Conservation (phyloP, 2,888 invertebrate species). For the Oscheius sp. region DNA sequence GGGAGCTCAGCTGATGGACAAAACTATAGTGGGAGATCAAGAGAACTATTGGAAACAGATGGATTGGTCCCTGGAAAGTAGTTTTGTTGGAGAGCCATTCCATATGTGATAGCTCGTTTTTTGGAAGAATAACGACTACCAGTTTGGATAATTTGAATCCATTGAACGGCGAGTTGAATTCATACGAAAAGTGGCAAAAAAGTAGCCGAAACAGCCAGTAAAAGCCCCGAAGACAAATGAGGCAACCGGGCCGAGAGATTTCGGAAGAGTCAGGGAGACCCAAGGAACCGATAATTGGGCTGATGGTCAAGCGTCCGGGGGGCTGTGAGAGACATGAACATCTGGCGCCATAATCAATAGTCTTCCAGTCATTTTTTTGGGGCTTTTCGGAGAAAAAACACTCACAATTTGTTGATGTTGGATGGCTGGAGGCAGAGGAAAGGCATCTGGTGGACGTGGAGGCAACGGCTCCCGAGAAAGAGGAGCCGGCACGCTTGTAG, state of each 20-base stretch:
- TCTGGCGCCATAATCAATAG: slow-evolving; percentile 23
- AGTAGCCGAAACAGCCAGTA: background rate
- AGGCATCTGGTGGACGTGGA: slow-evolving; percentile 19
- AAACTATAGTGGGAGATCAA: too few species aligned
- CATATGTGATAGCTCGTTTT: too few species aligned
- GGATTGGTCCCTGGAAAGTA: too few species aligned
- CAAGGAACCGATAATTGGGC: slow-evolving; percentile 19
- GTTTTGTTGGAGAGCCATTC: too few species aligned
- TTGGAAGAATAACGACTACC: too few species aligned
- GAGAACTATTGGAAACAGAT: background rate
- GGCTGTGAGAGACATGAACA: slow-evolving; percentile 8
- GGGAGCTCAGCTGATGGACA: background rate
- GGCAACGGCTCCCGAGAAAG: slow-evolving; percentile 8
- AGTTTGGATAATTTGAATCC: too few species aligned
- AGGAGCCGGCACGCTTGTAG: slow-evolving; percentile 26
- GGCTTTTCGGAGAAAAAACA: background rate
- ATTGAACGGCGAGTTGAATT: too few species aligned
- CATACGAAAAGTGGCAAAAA: background rate
- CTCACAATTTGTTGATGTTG: slow-evolving; percentile 31
- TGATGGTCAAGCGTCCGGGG: slow-evolving; percentile 14
- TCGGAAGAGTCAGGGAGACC: slow-evolving; percentile 13
- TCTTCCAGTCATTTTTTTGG: background rate
- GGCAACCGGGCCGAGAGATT: background rate
- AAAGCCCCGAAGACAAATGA: slow-evolving; percentile 25
- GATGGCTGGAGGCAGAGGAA: slow-evolving; percentile 27